Evolutionary conservation across 2,113 vertebrate genomes (phyloP).

Genomic region (Oplegnathus fasciatus): DNA sequence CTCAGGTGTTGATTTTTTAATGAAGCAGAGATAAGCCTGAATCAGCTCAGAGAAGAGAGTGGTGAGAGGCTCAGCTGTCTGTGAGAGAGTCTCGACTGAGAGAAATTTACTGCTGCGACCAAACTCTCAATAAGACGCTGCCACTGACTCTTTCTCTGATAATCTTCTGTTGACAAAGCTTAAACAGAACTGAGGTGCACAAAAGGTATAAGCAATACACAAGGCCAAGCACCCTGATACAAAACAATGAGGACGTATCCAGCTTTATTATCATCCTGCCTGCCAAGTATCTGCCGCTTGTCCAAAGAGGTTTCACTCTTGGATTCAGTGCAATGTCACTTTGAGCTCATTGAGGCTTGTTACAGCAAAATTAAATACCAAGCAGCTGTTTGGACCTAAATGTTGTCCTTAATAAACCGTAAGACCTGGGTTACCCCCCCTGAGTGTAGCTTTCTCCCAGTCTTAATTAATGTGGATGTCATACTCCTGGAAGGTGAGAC

Average conservation of each 20-base stretch:
- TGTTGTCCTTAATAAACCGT: slow-evolving; percentile 63
- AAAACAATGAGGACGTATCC: not conserved
- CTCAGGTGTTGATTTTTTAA: slow-evolving; percentile 39
- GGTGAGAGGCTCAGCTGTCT: slow-evolving; percentile 9
- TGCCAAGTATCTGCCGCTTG: slow-evolving; percentile 20
- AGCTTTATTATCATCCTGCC: slow-evolving; percentile 26
- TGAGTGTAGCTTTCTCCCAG: slow-evolving; percentile 36
- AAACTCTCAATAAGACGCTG: slow-evolving; percentile 11
- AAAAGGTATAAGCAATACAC: not conserved
- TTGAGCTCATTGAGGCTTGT: slow-evolving; percentile 50
- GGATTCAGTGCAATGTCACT: slow-evolving; percentile 56
- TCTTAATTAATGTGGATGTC: slow-evolving; percentile 68
- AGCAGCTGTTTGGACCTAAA: slow-evolving; percentile 69
- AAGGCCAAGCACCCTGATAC: slow-evolving; percentile 3
- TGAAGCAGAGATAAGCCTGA: slow-evolving; percentile 23
- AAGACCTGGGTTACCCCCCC: slow-evolving; percentile 32
- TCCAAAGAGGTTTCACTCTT: slow-evolving; percentile 20
- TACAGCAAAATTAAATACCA: slow-evolving; percentile 50
- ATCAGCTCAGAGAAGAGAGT: slow-evolving; percentile 19
- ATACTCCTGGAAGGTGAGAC: slow-evolving; percentile 49
- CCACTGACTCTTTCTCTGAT: slow-evolving; percentile 16
- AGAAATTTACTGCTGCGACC: slow-evolving; percentile 14
- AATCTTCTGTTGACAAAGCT: slow-evolving; percentile 23
- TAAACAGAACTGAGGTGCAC: slow-evolving; percentile 2
- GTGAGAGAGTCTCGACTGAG: not conserved